Percentiles rank a stretch among this genome's conserved stretches.
phyloP scores from a whole-genome alignment of 2,113 vertebrate species.

The Tyto alba region DNA sequence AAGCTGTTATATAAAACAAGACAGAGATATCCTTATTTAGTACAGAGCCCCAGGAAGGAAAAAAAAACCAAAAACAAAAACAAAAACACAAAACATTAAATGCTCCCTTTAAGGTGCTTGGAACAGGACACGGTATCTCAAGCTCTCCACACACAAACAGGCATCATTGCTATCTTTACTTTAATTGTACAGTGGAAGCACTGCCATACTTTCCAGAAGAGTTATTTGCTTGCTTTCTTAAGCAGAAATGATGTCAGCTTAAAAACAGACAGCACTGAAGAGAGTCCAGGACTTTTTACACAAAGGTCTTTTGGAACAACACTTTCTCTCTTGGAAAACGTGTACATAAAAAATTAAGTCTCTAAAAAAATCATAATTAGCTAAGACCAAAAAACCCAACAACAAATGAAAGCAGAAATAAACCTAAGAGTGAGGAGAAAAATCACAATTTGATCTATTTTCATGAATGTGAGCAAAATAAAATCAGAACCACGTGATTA shows the following conservation, averaged over 20 bases:
- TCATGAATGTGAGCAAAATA: neutral
- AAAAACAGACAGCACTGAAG: neutral
- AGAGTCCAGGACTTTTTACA: neutral
- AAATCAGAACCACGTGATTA: neutral
- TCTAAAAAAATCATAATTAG: neutral
- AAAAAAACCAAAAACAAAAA: too few species aligned
- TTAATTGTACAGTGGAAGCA: too few species aligned
- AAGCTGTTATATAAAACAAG: neutral
- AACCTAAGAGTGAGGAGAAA: neutral
- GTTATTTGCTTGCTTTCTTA: neutral
- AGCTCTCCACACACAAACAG: neutral
- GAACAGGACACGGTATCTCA: neutral
- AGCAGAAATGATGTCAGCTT: neutral
- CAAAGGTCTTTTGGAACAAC: neutral
- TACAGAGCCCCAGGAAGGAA: neutral
- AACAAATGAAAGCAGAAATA: neutral
- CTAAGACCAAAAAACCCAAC: neutral
- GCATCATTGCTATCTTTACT: neutral
- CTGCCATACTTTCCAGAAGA: neutral
- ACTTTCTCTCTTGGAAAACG: neutral
- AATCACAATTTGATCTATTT: neutral
- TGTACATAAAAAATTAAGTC: neutral
- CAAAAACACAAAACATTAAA: too few species aligned
- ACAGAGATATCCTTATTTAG: neutral
- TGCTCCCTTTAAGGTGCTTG: neutral